Conservation (phyloP, 2,797 vertebrate species). For the Chelon auratus region DNA sequence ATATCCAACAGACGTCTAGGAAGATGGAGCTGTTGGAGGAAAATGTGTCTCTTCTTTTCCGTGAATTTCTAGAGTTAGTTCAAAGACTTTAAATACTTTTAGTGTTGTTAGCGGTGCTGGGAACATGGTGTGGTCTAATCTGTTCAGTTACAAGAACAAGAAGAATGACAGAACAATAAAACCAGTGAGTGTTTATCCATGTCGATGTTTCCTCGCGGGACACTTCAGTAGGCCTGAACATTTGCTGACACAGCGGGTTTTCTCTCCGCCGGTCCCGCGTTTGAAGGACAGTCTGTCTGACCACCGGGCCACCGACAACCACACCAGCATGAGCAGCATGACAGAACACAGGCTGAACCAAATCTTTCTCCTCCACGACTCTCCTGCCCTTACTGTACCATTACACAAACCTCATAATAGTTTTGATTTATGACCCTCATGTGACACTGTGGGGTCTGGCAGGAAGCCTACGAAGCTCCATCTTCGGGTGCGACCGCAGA, state of each 20-base stretch:
- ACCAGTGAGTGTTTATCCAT: not conserved
- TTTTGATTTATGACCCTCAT: conserved; percentile 77
- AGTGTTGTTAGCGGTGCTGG: not conserved
- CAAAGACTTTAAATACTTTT: not conserved
- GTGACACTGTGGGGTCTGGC: conserved; percentile 74
- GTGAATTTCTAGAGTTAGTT: not conserved
- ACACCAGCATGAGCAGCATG: conserved; percentile 65
- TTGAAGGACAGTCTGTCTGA: conserved; percentile 67
- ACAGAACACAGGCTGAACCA: conserved; percentile 55
- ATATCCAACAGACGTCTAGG: no score
- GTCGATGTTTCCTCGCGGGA: conserved; percentile 32
- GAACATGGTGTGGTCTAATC: not conserved
- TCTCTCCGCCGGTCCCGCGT: conserved; percentile 7
- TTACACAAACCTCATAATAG: conserved; percentile 77
- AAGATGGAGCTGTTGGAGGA: no score
- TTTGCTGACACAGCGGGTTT: conserved; percentile 59
- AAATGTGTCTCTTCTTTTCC: not conserved
- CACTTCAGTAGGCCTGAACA: conserved; percentile 24
- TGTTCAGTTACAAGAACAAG: not conserved
- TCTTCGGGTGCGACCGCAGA: conserved; percentile 54
- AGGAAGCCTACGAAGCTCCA: conserved; percentile 51
- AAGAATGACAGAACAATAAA: not conserved
- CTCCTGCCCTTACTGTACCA: conserved; percentile 53
- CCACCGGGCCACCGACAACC: conserved; percentile 65
- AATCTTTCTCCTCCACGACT: conserved; percentile 45